A percentile compares a stretch with the other conserved stretches of the same genome.
Evolutionary conservation across 2,888 invertebrate species (phyloP).

Genomic region (Exephanes ischioxanthus): DNA sequence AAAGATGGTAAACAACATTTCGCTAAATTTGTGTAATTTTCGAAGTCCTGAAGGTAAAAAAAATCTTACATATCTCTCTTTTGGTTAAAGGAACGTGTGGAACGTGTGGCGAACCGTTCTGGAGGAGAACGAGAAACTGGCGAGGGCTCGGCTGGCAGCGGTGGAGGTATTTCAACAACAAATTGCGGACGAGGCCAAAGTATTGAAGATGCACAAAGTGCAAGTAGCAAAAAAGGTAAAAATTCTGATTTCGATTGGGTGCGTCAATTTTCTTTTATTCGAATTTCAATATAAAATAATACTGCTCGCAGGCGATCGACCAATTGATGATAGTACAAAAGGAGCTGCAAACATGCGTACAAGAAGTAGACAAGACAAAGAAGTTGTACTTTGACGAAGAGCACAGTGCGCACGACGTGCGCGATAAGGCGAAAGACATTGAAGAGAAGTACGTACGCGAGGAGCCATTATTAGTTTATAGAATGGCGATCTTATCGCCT

Average conservation of each 20-base stretch:
- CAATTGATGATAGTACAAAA: conserved; percentile 94
- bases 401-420: conserved; percentile 97
- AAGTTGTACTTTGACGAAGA: conserved; percentile 98
- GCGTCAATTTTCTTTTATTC: background rate
- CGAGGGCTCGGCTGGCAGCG: conserved; percentile 95
- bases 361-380: conserved; percentile 97
- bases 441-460: conserved; percentile 94
- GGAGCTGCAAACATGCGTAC: conserved; percentile 94
- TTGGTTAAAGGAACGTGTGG: conserved; percentile 94
- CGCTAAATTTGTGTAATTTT: background rate
- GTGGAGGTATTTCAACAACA: conserved; percentile 98
- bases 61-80: background rate
- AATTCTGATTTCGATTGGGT: background rate
- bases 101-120: conserved; percentile 98
- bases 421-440: conserved; percentile 97
- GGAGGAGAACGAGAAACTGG: conserved; percentile 97
- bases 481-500: conserved; percentile 30
- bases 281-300: conserved; percentile 6
- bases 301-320: conserved; percentile 89
- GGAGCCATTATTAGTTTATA: conserved; percentile 9
- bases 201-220: conserved; percentile 93
- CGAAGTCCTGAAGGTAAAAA: background rate
- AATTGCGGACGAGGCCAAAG: conserved; percentile 97
- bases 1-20: conserved; percentile 91
- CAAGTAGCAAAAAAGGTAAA: conserved; percentile 92